phyloP scores from a whole-genome alignment of 2,888 invertebrate species.

The Polia nebulosa region DNA sequence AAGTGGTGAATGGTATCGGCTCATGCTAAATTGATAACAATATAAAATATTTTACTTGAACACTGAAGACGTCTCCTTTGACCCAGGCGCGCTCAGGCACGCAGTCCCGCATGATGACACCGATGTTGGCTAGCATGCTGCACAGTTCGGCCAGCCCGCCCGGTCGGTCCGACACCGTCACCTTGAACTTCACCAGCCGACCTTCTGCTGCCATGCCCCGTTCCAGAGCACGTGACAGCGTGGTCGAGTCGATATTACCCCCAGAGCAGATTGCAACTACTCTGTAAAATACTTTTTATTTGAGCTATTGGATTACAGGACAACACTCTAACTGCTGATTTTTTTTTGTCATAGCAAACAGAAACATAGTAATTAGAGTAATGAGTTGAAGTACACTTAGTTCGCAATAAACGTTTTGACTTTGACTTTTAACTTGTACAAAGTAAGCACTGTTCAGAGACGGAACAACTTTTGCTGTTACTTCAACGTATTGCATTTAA shows the following conservation, averaged over 20 bases:
- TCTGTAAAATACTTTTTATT: slow-evolving; percentile 84
- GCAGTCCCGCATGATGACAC: slow-evolving; percentile 97
- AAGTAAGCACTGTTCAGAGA: slow-evolving; percentile 1
- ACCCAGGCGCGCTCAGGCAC: slow-evolving; percentile 99
- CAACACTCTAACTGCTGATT: background rate
- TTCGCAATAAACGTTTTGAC: too few relatives aligned
- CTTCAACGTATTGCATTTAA: background rate
- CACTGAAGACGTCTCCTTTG: slow-evolving; percentile 95
- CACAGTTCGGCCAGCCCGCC: slow-evolving; percentile 97
- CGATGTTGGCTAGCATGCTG: slow-evolving; percentile 93
- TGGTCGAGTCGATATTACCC: slow-evolving; percentile 97
- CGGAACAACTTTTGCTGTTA: background rate
- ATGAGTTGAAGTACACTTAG: too few relatives aligned
- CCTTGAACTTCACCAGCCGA: slow-evolving; percentile 91
- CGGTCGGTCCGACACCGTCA: slow-evolving; percentile 95
- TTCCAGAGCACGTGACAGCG: slow-evolving; percentile 96
- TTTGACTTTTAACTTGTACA: background rate
- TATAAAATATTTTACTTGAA: slow-evolving; percentile 72
- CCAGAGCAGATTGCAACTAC: slow-evolving; percentile 95
- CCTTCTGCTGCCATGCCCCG: slow-evolving; percentile 97
- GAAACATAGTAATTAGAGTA: background rate
- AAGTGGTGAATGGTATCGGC: background rate
- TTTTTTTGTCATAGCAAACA: background rate
- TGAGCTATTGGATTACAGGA: slow-evolving; percentile 1
- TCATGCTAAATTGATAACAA: background rate